Evolutionary conservation across 2,797 vertebrate species (phyloP).

Genomic region (Mycteria americana): DNA sequence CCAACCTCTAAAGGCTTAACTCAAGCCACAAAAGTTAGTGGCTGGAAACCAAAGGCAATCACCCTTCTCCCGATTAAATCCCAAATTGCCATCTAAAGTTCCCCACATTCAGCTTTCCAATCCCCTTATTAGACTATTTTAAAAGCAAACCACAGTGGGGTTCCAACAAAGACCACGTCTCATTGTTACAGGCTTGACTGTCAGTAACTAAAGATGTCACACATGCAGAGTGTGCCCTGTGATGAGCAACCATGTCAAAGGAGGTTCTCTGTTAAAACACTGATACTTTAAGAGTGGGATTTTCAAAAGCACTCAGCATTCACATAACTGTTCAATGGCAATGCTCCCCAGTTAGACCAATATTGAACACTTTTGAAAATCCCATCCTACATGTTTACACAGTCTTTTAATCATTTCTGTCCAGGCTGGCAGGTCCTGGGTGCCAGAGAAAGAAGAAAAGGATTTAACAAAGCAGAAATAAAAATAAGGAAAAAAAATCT

Average conservation of each 20-base stretch:
- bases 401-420: conserved; percentile 68
- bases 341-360: conserved; percentile 58
- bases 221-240: conserved; percentile 61
- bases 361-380: conserved; percentile 67
- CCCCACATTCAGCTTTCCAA: conserved; percentile 57
- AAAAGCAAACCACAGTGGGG: conserved; percentile 53
- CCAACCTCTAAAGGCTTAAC: conserved; percentile 52
- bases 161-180: conserved; percentile 54
- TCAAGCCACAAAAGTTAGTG: conserved; percentile 62
- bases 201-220: conserved; percentile 67
- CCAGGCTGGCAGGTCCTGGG: conserved; percentile 47
- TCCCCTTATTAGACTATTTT: conserved; percentile 66
- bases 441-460: conserved; percentile 38
- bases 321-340: conserved; percentile 55
- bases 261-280: conserved; percentile 65
- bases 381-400: conserved; percentile 65
- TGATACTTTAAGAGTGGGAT: conserved; percentile 61
- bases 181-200: conserved; percentile 61
- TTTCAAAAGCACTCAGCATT: conserved; percentile 67
- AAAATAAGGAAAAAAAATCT: conserved; percentile 39
- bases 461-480: conserved; percentile 62
- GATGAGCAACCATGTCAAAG: conserved; percentile 63
- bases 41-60: conserved; percentile 63
- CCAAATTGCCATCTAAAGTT: conserved; percentile 60
- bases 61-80: conserved; percentile 61